Evolutionary conservation across 1,140 invertebrate species (phyloP).

Genomic region (Platorchestia sp.): DNA sequence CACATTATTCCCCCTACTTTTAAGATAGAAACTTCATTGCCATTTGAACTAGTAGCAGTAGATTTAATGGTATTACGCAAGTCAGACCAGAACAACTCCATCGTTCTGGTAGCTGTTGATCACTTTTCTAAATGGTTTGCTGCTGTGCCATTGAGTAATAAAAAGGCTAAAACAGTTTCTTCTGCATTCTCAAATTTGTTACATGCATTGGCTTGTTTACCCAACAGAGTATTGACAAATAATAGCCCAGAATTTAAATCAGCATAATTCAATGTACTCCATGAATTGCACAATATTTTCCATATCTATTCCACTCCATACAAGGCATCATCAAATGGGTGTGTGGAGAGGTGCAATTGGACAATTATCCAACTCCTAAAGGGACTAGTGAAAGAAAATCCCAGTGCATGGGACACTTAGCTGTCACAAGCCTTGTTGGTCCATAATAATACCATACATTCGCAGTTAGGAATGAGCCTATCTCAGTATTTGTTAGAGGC

Average conservation of each 20-base stretch:
- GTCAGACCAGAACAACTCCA: not conserved
- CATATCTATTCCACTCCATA: constrained; percentile 1
- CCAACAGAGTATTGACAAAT: not conserved
- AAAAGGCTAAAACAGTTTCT: not conserved
- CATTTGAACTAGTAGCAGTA: constrained; percentile 25
- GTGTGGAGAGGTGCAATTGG: no score
- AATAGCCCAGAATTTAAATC: no score
- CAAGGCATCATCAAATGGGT: no score
- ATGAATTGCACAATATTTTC: not conserved
- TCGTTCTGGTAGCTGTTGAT: not conserved
- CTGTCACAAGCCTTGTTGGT: no score
- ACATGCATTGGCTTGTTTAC: not conserved
- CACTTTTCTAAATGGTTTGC: not conserved
- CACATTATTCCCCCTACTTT: not conserved
- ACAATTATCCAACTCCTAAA: no score
- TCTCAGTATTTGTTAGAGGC: no score
- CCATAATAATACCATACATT: no score
- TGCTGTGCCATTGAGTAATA: not conserved
- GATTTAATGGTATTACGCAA: not conserved
- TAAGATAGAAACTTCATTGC: not conserved
- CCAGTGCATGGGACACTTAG: no score
- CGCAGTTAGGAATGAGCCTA: no score
- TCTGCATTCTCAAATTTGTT: not conserved
- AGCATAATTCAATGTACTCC: not conserved
- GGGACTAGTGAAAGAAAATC: no score